Conservation (phyloP, 1,140 invertebrate species). For the Rhagoletis pomonella region DNA sequence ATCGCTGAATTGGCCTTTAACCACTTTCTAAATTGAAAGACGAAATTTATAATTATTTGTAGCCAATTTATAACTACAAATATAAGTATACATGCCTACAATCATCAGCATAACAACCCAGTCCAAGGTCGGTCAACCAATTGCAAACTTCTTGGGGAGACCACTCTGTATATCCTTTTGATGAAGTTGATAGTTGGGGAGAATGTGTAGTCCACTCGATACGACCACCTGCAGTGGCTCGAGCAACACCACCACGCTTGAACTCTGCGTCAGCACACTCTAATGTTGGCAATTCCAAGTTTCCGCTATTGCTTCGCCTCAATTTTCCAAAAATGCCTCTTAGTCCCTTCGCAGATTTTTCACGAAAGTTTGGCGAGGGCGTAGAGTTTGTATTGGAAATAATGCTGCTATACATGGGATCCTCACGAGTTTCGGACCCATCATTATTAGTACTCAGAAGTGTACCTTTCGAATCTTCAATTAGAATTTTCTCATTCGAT, state of each 20-base stretch:
- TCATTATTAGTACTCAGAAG: constrained; percentile 45
- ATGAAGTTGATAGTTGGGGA: constrained; percentile 61
- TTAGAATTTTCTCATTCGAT: constrained; percentile 81
- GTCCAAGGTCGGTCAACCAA: constrained; percentile 91
- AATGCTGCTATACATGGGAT: constrained; percentile 67
- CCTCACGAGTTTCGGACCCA: constrained; percentile 57
- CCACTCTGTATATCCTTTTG: constrained; percentile 84
- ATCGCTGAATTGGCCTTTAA: constrained; percentile 77
- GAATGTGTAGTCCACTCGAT: constrained; percentile 80
- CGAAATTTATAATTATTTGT: neutral
- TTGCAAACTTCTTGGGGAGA: constrained; percentile 87
- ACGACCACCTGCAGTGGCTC: constrained; percentile 85
- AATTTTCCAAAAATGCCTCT: constrained; percentile 83
- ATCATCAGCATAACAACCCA: constrained; percentile 88
- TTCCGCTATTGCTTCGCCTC: constrained; percentile 77
- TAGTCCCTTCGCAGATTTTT: constrained; percentile 76
- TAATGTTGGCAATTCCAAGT: constrained; percentile 79
- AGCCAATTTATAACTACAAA: neutral
- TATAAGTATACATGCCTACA: constrained; percentile 73
- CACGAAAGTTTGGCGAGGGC: constrained; percentile 74
- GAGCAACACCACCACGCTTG: constrained; percentile 81
- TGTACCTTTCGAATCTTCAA: constrained; percentile 72
- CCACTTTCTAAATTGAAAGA: constrained; percentile 65
- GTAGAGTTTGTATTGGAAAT: constrained; percentile 77
- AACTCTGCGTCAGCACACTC: constrained; percentile 80